These are phyloP conservation scores for Stylophora pistillata DNA, from an alignment of 64 coral and sea anemone genomes.

Conservation along the genomic window DNA sequence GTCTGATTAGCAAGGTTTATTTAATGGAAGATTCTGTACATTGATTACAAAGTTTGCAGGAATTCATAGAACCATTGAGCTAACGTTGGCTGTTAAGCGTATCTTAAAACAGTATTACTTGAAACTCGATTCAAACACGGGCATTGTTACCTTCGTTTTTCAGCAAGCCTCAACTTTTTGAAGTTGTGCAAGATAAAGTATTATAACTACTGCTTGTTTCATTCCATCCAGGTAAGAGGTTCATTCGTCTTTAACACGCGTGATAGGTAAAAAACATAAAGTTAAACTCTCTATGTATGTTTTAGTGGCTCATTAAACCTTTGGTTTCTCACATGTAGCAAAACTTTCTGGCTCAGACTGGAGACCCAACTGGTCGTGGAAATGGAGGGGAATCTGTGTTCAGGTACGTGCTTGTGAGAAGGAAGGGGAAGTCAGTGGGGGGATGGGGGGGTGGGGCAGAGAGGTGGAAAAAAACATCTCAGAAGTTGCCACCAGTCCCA, in stretches of 20 bases:
- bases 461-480: too few relatives aligned
- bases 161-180: conserved; percentile 92
- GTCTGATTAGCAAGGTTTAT: too few relatives aligned
- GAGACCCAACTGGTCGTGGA: conserved; percentile 83
- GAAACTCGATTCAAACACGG: background rate
- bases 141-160: background rate
- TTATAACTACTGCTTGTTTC: conserved; percentile 94
- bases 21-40: too few relatives aligned
- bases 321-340: conserved; percentile 49
- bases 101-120: too few relatives aligned
- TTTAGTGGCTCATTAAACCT: too few relatives aligned
- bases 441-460: too few relatives aligned
- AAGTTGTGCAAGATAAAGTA: conserved; percentile 99
- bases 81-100: too few relatives aligned
- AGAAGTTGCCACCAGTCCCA: too few relatives aligned
- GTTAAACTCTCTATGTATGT: background rate
- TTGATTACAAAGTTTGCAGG: too few relatives aligned
- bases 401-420: conserved; percentile 36
- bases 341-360: conserved; percentile 95
- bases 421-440: too few relatives aligned
- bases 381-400: conserved; percentile 93
- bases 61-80: too few relatives aligned
- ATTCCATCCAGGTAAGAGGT: conserved; percentile 81
- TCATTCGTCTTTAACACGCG: background rate
- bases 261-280: background rate